A percentile compares a stretch with the other conserved stretches of the same genome.
phyloP scores from a whole-genome alignment of 1,140 invertebrate species.

The Cotesia glomerata region DNA sequence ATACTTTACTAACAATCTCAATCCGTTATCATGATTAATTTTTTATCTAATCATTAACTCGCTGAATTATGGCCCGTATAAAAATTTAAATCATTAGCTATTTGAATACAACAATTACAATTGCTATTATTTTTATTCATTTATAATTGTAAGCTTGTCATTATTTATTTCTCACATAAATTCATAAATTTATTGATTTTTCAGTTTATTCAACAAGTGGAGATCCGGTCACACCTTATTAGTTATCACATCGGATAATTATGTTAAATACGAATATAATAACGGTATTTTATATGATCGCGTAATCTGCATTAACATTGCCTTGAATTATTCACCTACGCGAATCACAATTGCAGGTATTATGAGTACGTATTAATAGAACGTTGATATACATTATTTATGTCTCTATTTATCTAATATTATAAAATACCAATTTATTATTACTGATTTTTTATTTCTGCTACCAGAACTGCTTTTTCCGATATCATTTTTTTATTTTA shows the following conservation, averaged over 20 bases:
- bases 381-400: conserved; percentile 23
- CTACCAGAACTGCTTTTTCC: background rate
- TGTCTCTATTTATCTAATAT: background rate
- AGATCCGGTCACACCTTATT: conserved; percentile 34
- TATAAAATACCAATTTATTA: background rate
- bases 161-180: conserved; percentile 24
- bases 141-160: background rate
- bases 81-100: too few species aligned
- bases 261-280: conserved; percentile 29
- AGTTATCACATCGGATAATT: conserved; percentile 10
- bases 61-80: too few species aligned
- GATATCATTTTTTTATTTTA: background rate
- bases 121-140: background rate
- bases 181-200: conserved; percentile 19
- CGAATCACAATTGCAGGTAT: conserved; percentile 4
- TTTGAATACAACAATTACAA: too few species aligned
- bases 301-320: conserved; percentile 22
- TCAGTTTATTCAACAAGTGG: conserved; percentile 7
- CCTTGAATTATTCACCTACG: conserved; percentile 29
- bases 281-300: conserved; percentile 22
- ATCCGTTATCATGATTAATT: too few species aligned
- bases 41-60: too few species aligned
- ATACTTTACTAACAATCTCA: too few species aligned
- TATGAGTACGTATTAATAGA: conserved; percentile 17
- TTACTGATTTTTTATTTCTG: background rate